Evolutionary conservation across 64 coral and sea anemone genomes (phyloP).

Genomic region (Montipora foliosa): DNA sequence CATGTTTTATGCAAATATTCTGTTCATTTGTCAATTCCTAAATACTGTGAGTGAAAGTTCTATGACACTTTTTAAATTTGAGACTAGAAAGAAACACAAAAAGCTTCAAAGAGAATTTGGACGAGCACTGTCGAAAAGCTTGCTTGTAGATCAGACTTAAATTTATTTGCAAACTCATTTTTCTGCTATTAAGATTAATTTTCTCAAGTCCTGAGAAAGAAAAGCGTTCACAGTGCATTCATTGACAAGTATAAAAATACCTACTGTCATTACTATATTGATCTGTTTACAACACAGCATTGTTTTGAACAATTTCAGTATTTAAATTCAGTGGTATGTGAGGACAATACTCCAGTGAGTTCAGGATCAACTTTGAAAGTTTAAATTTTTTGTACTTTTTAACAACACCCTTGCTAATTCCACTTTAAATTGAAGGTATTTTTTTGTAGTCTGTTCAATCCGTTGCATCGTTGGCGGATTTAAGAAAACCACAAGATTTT

Average conservation of each 20-base stretch:
- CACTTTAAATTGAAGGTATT: not conserved
- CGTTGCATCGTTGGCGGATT: no score
- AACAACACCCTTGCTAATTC: not conserved
- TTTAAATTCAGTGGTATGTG: not conserved
- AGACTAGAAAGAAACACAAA: not conserved
- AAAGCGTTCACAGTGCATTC: no score
- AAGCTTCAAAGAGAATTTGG: no score
- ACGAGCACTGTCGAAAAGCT: no score
- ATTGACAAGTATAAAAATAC: not conserved
- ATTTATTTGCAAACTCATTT: no score
- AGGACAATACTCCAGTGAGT: not conserved
- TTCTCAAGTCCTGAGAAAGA: no score
- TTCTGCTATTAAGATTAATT: no score
- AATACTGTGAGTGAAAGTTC: not conserved
- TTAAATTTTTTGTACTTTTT: not conserved
- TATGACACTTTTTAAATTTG: not conserved
- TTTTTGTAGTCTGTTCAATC: no score
- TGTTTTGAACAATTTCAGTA: not conserved
- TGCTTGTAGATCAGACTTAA: no score
- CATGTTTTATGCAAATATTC: no score
- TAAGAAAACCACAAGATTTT: no score
- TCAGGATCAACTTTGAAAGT: not conserved
- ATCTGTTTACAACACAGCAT: slow-evolving; percentile 2
- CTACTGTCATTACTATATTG: not conserved
- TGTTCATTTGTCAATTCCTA: no score